These are phyloP conservation scores for Lasioglossum figueresi DNA, from an alignment of 2,888 invertebrate genomes.

Conservation along the genomic window DNA sequence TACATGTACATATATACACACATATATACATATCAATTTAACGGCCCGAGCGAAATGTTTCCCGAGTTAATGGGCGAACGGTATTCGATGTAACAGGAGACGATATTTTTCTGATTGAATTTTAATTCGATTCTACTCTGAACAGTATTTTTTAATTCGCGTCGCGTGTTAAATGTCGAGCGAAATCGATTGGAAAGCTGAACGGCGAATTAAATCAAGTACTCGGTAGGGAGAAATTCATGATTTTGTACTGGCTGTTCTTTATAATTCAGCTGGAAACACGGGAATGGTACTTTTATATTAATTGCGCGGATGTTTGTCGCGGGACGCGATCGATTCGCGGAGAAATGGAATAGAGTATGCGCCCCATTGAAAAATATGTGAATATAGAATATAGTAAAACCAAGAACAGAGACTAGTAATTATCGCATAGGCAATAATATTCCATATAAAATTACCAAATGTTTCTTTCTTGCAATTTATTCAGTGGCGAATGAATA, in stretches of 20 bases:
- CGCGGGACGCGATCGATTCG: not conserved
- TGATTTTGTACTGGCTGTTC: not conserved
- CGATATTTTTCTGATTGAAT: slow-evolving; percentile 27
- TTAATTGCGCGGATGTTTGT: slow-evolving; percentile 1
- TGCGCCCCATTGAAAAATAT: not conserved
- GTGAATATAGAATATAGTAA: not conserved
- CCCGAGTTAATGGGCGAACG: slow-evolving; percentile 14
- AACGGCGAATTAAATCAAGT: slow-evolving; percentile 1
- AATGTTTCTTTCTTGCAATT: not conserved
- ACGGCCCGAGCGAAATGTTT: slow-evolving; percentile 6
- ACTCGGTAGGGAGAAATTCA: not conserved
- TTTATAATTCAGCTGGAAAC: not conserved
- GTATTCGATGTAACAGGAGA: slow-evolving; percentile 24
- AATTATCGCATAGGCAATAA: too few species aligned
- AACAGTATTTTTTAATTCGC: slow-evolving; percentile 6
- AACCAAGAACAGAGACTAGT: not conserved
- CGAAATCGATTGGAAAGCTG: slow-evolving; percentile 8
- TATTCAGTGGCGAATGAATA: not conserved
- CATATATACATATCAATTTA: not conserved
- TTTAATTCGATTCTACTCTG: slow-evolving; percentile 31
- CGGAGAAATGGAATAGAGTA: not conserved
- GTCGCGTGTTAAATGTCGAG: slow-evolving; percentile 4
- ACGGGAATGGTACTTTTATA: not conserved
- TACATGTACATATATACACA: not conserved
- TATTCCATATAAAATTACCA: not conserved